phyloP scores from a whole-genome alignment of 2,888 invertebrate species.

The Plemyria rubiginata region DNA sequence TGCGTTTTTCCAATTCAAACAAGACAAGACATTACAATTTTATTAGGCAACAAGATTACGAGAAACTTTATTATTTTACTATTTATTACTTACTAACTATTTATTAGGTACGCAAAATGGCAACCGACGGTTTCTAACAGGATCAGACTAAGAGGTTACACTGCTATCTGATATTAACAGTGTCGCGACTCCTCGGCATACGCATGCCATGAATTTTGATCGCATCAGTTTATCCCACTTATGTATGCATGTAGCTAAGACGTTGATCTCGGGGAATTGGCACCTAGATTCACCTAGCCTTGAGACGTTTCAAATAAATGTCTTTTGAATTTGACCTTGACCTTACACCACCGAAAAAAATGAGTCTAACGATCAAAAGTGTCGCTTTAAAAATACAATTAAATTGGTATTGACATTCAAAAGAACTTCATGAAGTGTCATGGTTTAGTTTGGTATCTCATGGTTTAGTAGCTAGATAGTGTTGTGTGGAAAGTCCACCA shows the following conservation, averaged over 20 bases:
- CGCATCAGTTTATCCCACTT: conserved; percentile 24
- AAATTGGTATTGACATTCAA: neutral
- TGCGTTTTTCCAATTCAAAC: too few species aligned
- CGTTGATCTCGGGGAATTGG: neutral
- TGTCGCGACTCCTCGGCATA: conserved; percentile 8
- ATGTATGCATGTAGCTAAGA: conserved; percentile 22
- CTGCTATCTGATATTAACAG: conserved; percentile 15
- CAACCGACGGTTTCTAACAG: neutral
- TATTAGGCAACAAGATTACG: too few species aligned
- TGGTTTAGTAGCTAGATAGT: too few species aligned
- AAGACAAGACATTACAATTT: too few species aligned
- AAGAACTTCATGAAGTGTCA: too few species aligned
- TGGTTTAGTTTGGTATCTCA: too few species aligned
- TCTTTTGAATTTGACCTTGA: too few species aligned
- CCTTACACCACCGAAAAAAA: conserved; percentile 4
- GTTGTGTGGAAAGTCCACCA: too few species aligned
- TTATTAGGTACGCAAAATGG: neutral
- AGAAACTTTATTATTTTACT: too few species aligned
- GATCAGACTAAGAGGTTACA: neutral
- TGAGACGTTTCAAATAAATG: too few species aligned
- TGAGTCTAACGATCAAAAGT: neutral
- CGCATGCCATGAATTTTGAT: conserved; percentile 25
- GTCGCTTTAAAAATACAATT: neutral
- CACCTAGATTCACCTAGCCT: too few species aligned
- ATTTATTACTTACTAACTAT: too few species aligned